Base-by-base conservation (phyloP, 2,113 vertebrate species). In the Arizona elegans region DNA sequence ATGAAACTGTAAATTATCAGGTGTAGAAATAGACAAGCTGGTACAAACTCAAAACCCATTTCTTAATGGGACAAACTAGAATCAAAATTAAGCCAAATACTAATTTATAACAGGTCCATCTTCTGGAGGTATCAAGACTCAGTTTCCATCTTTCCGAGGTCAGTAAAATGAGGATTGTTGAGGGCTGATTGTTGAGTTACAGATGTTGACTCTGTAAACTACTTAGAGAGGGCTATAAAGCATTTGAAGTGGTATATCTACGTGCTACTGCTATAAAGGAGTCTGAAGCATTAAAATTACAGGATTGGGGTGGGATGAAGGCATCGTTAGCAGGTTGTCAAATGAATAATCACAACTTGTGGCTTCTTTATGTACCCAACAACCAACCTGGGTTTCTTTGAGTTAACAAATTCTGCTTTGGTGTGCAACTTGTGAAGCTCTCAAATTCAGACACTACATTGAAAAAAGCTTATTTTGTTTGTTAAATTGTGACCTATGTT, bases 1-100 rank as follows among this genome's bases (percentile, higher is more conserved):
- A 88, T 62, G 33, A 93, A 26, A 3, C 47, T 92, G 91, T 58
- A 96, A 96, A 94, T 23, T 55, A 92, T 0, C 5, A 94, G 94
- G 65, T 15, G 0, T 0, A 81, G 2, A n/a, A 90, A 24, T 38
- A 93, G 59, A 85, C 23, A 50, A 59, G 52, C 70, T 62, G 88
- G 92, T 86, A 86, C 43, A 55, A 86, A 50, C 6, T 56, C 65
- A 19, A 92, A 89, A 21, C 38, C 52, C 59, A 87, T 23, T n/a
- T 87, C 58, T 89, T 52, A 92, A 88, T 52, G 26, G 43, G 54
- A 33, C 17, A 50, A 38, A 59, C 21, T 70, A 70, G 56, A n/a
- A 8, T 53, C 19, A 62, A 62, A 52, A 43, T 87, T 15, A 62
- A 24, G 54, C 53, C 93, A 43, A 90, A 62, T 0, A 2, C 33